Conservation (phyloP, 2,113 vertebrate genomes). For the Silurus asotus region DNA sequence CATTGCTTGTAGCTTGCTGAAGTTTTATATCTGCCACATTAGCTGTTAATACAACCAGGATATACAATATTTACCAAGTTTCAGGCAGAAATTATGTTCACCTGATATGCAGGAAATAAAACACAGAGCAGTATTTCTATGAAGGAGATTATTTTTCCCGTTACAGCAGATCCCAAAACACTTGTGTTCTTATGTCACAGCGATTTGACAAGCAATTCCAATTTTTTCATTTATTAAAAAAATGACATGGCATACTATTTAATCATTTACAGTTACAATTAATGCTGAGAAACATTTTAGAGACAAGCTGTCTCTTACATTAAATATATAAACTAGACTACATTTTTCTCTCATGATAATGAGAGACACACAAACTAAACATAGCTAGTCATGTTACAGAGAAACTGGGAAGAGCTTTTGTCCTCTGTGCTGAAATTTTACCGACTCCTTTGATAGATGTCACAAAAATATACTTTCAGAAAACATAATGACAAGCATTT, state of each 20-base stretch:
- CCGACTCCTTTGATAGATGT: not conserved
- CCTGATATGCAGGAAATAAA: not conserved
- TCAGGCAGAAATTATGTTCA: not conserved
- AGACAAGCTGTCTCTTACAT: not conserved
- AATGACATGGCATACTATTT: not conserved
- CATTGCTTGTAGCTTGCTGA: conserved; percentile 55
- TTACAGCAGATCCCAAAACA: not conserved
- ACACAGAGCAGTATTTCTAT: not conserved
- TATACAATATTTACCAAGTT: conserved; percentile 44
- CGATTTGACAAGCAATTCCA: not conserved
- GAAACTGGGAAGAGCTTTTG: not conserved
- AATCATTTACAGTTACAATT: not conserved
- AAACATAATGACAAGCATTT: not conserved
- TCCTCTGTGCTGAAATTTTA: not conserved
- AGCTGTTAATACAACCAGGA: conserved; percentile 50
- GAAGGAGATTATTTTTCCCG: not conserved
- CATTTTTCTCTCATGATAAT: not conserved
- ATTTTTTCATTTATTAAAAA: not conserved
- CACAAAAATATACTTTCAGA: not conserved
- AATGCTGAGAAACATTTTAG: not conserved
- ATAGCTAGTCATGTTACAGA: not conserved
- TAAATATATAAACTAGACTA: not conserved
- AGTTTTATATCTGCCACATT: conserved; percentile 49
- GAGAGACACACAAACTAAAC: not conserved
- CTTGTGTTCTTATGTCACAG: not conserved